Evolutionary conservation across 2,113 vertebrate species (phyloP), one percentile per base, ranked within the genome.

Genomic region (Alces alces): DNA sequence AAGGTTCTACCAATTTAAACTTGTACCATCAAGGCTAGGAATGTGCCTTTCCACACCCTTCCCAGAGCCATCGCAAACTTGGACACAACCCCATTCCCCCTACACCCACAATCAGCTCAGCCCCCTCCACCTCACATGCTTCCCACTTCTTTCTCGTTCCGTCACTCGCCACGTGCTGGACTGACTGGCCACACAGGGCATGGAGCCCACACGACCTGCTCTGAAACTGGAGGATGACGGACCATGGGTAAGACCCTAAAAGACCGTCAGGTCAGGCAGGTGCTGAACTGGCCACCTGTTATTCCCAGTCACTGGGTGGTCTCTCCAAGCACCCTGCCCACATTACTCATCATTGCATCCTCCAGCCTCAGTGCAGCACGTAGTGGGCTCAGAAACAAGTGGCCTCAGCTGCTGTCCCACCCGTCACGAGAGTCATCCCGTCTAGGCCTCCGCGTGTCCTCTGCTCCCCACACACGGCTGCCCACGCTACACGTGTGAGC

Each of bases 201-300:
- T 0, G 52, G 36, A 13, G 30, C 50, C 39, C 13, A 25, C 14
- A 4, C 7, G 3, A 36, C 12, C 16, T 30, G 47, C 66, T n/a
- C 15, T 21, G 43, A 27, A 47, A 3, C 2, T 7, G 2, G 28
- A 73, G 36, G 28, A 2, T 7, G 6, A 6, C 4, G 2, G 14
- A 10, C 27, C 13, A 1, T 2, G 12, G 70, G n/a, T 2, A 25
- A 58, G 39, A 43, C 66, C 66, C 54, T 28, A 2, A 14, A 25
- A 30, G 43, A 39, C 45, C 4, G 11, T 30, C 17, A 70, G 1
- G 13, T 14, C 83, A 58, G 54, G 33, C 4, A 33, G 57, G 57
- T 3, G 57, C 30, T 17, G 39, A 52, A 39, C 33, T 4, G 21
- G 60, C n/a, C n/a, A 55, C 36, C 50, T 70, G 23, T 58, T 10